Base-by-base conservation (phyloP, 2,888 invertebrate genomes). In the Ormyrus nitidulus region DNA sequence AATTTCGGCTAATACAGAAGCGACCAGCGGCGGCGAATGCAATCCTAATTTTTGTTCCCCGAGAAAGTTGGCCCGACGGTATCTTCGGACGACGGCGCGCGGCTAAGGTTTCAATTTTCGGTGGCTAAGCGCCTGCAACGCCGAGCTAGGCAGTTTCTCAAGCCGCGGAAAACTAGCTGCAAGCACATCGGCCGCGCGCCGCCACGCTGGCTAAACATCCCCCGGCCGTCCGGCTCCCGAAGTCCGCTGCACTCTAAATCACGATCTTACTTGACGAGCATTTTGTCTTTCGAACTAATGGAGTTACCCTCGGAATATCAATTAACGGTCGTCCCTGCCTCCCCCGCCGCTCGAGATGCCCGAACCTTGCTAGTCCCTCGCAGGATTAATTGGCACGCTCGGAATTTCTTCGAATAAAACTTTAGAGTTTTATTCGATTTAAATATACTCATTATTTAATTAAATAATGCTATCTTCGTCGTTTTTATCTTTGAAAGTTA, bases 131-230 rank as follows among this genome's bases (percentile, higher is more conserved):
- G 44, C 48, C 61, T 77, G 74, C 79, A 82, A 79, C 70, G 82
- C 79, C 81, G 77, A 80, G 80, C 65, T 75, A 77, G 81, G 83
- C 82, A 83, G 77, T 84, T 84, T 83, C 83, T 83, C 80, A 79
- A 80, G 76, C 64, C 79, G 51, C 69, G 73, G 74, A 79, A 79
- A 79, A 79, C 79, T 79, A 46, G 79, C 79, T 53, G 34, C 62
- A 34, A 44, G 44, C 58, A 58, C 54, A 49, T 58, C 48, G 0
- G n/a, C 64, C 46, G 62, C 1, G 7, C 58, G 10, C 46, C 46
- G 64, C 77, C 59, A 65, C 70, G 71, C 66, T 72, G 70, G 77
- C 77, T 72, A 78, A 72, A 72, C 72, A 72, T 46, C 13, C 48
- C 61, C 10, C 13, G 62, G 44, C 34, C 62, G 13, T 11, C 13